These are phyloP conservation scores for Buceros bicornis DNA, from an alignment of 2,797 vertebrate genomes.

Conservation along the genomic window DNA sequence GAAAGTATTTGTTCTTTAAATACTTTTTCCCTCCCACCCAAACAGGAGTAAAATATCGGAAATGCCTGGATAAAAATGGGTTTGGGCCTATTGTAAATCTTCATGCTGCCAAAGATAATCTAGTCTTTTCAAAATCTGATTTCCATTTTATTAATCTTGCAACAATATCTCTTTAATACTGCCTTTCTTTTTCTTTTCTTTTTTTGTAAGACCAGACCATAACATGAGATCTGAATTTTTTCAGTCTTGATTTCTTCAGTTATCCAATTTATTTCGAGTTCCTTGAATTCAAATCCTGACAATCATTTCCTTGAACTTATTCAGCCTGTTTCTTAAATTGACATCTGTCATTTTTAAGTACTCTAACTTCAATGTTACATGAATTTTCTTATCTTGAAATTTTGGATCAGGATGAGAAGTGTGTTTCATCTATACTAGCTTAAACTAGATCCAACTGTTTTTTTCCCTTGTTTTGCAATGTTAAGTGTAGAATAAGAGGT, in stretches of 20 bases:
- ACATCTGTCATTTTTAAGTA: constrained; percentile 4
- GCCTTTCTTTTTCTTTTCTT: neutral
- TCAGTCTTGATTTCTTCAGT: constrained; percentile 56
- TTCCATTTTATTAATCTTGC: constrained; percentile 60
- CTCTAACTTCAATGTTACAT: neutral
- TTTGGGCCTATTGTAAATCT: neutral
- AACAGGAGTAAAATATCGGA: neutral
- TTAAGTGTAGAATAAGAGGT: neutral
- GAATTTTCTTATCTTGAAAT: neutral
- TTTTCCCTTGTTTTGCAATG: neutral
- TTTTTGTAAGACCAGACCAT: neutral
- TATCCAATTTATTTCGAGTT: constrained; percentile 37
- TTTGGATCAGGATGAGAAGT: neutral
- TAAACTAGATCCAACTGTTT: neutral
- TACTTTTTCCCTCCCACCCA: neutral
- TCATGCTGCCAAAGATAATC: neutral
- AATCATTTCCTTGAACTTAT: constrained; percentile 20
- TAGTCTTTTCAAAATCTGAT: neutral
- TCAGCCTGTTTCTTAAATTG: constrained; percentile 17
- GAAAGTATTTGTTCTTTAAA: neutral
- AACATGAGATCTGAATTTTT: neutral
- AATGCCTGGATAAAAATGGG: neutral
- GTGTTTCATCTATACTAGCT: neutral
- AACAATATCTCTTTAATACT: constrained; percentile 49
- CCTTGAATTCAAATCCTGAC: constrained; percentile 43